Base-by-base conservation (phyloP, 2,797 vertebrate species). In the Brotula barbata region DNA sequence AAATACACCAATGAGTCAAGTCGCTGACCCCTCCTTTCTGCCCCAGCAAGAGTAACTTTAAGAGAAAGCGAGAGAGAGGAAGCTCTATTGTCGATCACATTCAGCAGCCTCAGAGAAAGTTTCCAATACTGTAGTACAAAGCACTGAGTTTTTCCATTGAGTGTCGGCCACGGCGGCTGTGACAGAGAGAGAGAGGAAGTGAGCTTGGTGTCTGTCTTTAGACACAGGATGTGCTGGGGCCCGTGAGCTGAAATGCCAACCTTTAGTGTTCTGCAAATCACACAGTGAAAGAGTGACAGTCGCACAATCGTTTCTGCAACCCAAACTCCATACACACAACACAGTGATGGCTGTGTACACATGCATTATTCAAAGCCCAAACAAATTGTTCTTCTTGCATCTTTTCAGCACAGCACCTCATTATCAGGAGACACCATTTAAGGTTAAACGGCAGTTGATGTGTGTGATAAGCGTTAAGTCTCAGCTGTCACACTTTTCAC, bases 171-270 rank as follows among this genome's bases (percentile, higher is more conserved):
- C 85, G 77, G 70, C 54, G 61, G 70, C 56, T 65, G 68, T 85
- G 72, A 72, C 72, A 54, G 82, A 84, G 71, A 80, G 69, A 45
- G 71, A 81, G 62, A 84, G 87, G 85, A 88, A 82, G 84, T 90
- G 85, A 85, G 76, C 76, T 85, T 31, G 73, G 31, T 57, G 60
- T 75, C 61, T 88, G 84, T 87, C 73, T 80, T 87, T 89, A 87
- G 89, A 89, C 88, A 90, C 90, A 91, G 92, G 92, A 93, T 90
- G 89, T 85, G 82, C 64, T 42, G 81, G 64, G 86, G 88, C 87
- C 85, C 81, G 78, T 75, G 80, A 83, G 83, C 84, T 76, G 71
- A 87, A 81, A 80, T 83, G 78, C 75, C 83, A 80, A 68, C 78
- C 78, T 85, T 48, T 71, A 59, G 77, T 79, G 68, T 64, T 85